Evolutionary conservation across 1,140 invertebrate genomes (phyloP).

Genomic region (Stenopsyche tienmushanensis): DNA sequence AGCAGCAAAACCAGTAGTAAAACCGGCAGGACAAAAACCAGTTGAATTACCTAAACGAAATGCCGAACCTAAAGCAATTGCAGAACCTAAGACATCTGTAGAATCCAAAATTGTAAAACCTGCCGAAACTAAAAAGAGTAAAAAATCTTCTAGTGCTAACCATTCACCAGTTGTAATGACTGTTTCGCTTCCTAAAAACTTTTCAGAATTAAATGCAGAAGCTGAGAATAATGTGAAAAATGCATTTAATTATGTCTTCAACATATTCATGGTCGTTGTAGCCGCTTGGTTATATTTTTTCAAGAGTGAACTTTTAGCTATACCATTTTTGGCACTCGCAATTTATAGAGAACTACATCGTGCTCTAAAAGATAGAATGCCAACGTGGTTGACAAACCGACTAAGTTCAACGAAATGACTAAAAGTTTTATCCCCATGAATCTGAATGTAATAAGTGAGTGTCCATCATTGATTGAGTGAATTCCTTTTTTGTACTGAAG

Average conservation of each 20-base stretch:
- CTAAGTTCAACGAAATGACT: slow-evolving; percentile 19
- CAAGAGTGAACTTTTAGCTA: slow-evolving; percentile 71
- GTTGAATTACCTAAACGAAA: slow-evolving; percentile 31
- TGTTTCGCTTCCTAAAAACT: slow-evolving; percentile 53
- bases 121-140: slow-evolving; percentile 46
- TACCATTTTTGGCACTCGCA: slow-evolving; percentile 73
- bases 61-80: slow-evolving; percentile 12
- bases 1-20: slow-evolving; percentile 33
- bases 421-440: neutral
- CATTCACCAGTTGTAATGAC: slow-evolving; percentile 51
- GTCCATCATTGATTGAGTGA: too few species aligned
- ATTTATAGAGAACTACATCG: slow-evolving; percentile 73
- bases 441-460: neutral
- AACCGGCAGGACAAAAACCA: slow-evolving; percentile 36
- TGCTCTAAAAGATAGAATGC: slow-evolving; percentile 54
- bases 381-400: slow-evolving; percentile 46
- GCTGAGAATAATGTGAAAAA: slow-evolving; percentile 66
- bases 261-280: slow-evolving; percentile 67
- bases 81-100: slow-evolving; percentile 37
- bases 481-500: neutral
- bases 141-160: slow-evolving; percentile 41
- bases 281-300: slow-evolving; percentile 78
- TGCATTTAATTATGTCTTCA: slow-evolving; percentile 67
- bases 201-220: slow-evolving; percentile 56
- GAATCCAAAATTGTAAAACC: slow-evolving; percentile 42